Conservation (phyloP, 2,797 vertebrate genomes). For the Gallinago stenura region DNA sequence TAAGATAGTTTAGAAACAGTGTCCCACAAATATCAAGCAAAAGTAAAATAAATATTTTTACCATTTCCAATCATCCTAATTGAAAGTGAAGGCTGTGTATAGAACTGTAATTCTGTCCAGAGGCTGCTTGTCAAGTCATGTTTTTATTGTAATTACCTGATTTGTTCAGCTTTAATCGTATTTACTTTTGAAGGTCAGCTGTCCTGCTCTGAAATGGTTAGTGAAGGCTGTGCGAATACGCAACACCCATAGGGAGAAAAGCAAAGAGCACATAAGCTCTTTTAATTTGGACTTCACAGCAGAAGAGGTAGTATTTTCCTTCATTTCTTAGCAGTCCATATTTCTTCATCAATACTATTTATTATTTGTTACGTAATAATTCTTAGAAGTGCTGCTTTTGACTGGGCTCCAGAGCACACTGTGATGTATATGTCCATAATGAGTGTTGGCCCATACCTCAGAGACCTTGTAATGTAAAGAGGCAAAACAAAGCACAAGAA, state of each 20-base stretch:
- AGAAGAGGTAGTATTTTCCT: not conserved
- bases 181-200: conserved; percentile 84
- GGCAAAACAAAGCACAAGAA: not conserved
- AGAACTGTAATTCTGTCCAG: conserved; percentile 81
- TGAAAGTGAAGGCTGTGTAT: conserved; percentile 75
- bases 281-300: not conserved
- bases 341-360: not conserved
- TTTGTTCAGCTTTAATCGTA: conserved; percentile 84
- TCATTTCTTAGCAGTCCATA: not conserved
- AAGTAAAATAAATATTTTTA: conserved; percentile 66
- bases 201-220: conserved; percentile 71
- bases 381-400: not conserved
- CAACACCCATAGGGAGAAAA: conserved; percentile 51
- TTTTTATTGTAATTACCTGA: conserved; percentile 86
- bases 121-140: conserved; percentile 82
- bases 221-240: conserved; percentile 41
- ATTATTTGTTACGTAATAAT: not conserved
- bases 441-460: not conserved
- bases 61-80: conserved; percentile 68
- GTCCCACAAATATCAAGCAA: conserved; percentile 32
- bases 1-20: not conserved
- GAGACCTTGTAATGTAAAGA: not conserved
- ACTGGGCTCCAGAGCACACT: not conserved
- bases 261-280: not conserved
- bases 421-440: not conserved